Conservation (phyloP, 2,113 vertebrate genomes). For the Platycercus adscitus region DNA sequence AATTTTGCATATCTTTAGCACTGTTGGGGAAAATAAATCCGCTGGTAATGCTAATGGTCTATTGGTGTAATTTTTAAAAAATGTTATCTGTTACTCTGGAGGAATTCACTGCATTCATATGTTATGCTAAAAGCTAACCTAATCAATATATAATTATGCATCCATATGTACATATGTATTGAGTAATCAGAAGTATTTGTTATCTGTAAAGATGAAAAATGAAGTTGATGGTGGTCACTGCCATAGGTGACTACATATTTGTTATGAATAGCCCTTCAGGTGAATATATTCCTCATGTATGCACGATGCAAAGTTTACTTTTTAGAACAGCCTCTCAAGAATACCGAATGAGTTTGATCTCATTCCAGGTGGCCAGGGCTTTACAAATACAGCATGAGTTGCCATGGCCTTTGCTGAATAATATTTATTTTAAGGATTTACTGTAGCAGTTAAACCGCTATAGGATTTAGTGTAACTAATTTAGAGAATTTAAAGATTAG, state of each 20-base stretch:
- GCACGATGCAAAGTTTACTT: neutral
- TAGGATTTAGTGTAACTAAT: slow-evolving; percentile 36
- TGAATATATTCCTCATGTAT: neutral
- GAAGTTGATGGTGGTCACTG: slow-evolving; percentile 51
- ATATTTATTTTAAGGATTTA: slow-evolving; percentile 47
- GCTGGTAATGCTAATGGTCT: slow-evolving; percentile 76
- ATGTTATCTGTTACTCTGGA: slow-evolving; percentile 70
- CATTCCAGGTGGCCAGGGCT: neutral
- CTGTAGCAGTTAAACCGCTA: slow-evolving; percentile 10
- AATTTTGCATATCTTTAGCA: slow-evolving; percentile 91
- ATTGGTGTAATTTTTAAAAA: slow-evolving; percentile 73
- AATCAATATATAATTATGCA: slow-evolving; percentile 76
- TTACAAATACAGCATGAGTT: neutral
- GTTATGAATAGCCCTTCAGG: slow-evolving; percentile 37
- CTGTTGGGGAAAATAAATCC: slow-evolving; percentile 82
- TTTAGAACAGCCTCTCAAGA: neutral
- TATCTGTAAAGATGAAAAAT: slow-evolving; percentile 72
- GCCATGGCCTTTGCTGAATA: slow-evolving; percentile 29
- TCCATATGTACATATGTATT: slow-evolving; percentile 67
- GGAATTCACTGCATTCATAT: slow-evolving; percentile 63
- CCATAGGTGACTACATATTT: slow-evolving; percentile 28
- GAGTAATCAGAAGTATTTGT: slow-evolving; percentile 71
- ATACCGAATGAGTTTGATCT: slow-evolving; percentile 10
- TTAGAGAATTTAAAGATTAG: slow-evolving; percentile 6
- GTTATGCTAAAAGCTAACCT: slow-evolving; percentile 76